Percentiles rank a stretch among this genome's conserved stretches.
Conservation (phyloP, 2,888 invertebrate genomes). For the Cremastinae sp. region DNA sequence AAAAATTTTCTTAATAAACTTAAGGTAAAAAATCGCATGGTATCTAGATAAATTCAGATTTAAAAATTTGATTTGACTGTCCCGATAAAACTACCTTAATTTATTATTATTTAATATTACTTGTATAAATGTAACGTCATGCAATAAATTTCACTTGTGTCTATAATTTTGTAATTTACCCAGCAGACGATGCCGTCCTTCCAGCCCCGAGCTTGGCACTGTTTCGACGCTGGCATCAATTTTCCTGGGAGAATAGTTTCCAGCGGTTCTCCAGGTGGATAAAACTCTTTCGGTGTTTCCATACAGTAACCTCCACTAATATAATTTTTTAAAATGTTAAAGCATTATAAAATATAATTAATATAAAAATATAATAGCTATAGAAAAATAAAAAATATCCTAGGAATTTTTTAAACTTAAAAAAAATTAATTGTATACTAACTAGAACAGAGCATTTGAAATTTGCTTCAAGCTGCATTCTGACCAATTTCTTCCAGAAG, state of each 20-base stretch:
- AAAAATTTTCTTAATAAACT: no score
- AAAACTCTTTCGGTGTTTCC: conserved; percentile 11
- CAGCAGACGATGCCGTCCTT: conserved; percentile 23
- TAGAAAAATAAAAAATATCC: no score
- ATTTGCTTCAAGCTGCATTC: conserved; percentile 5
- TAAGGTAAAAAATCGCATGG: no score
- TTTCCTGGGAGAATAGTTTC: conserved; percentile 17
- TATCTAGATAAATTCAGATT: no score
- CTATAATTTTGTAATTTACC: conserved; percentile 6
- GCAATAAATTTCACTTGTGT: no score
- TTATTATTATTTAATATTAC: no score
- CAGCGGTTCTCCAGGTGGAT: conserved; percentile 30
- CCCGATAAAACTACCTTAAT: no score
- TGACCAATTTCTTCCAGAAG: conserved; percentile 6
- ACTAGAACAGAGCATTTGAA: conserved; percentile 3
- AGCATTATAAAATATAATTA: neutral
- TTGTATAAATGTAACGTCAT: no score
- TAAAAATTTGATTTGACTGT: no score
- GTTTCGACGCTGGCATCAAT: conserved; percentile 18
- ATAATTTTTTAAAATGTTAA: no score
- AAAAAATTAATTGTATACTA: no score
- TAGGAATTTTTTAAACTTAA: no score
- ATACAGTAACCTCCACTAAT: conserved; percentile 1
- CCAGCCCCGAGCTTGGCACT: conserved; percentile 29
- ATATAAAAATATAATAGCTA: neutral